Percentiles rank a stretch among this genome's conserved stretches.
Evolutionary conservation across 1,140 invertebrate genomes (phyloP).

Genomic region (Tribolium madens): DNA sequence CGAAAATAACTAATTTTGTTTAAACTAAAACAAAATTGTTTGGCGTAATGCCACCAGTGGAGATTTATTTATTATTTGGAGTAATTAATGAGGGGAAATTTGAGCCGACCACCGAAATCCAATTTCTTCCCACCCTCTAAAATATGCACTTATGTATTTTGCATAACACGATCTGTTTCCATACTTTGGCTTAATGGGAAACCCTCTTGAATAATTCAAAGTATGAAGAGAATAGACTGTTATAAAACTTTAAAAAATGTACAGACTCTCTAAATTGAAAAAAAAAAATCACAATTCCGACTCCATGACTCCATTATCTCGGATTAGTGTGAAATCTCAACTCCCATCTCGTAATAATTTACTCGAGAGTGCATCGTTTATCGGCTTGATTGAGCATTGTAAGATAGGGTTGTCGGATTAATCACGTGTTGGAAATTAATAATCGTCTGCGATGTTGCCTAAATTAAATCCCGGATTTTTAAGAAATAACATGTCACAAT

Average conservation of each 20-base stretch:
- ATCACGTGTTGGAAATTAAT: background rate
- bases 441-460: background rate
- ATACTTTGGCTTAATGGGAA: constrained; percentile 5
- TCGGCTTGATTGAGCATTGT: background rate
- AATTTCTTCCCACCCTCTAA: background rate
- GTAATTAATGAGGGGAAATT: too few species aligned
- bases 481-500: too few species aligned
- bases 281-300: background rate
- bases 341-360: background rate
- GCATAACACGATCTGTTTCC: constrained; percentile 5
- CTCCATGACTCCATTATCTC: background rate
- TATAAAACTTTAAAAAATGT: constrained; percentile 11
- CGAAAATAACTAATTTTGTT: background rate
- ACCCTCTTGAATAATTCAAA: constrained; percentile 3
- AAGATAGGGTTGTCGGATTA: background rate
- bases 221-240: background rate
- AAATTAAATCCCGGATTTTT: too few species aligned
- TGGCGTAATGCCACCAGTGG: too few species aligned
- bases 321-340: background rate
- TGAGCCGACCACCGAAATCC: background rate
- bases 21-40: too few species aligned
- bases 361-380: background rate
- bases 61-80: too few species aligned
- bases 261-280: too few species aligned
- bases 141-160: constrained; percentile 18